Evolutionary conservation across 1,140 invertebrate species (phyloP).

Genomic region (Probaryconus sp.): DNA sequence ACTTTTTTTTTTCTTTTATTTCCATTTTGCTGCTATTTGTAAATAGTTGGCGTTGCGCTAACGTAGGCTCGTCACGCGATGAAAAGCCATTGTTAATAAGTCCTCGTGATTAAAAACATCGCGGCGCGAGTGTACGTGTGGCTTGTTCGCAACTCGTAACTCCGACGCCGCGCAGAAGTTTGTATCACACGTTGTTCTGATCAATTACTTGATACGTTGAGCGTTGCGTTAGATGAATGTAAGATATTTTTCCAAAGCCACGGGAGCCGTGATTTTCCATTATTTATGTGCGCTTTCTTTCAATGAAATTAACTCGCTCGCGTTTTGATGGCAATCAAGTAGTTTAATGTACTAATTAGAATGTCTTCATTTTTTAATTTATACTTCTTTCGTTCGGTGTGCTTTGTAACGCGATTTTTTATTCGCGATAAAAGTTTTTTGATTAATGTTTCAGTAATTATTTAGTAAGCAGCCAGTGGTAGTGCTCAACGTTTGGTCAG

Average conservation of each 20-base stretch:
- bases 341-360: not conserved
- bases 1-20: no score
- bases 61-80: conserved; percentile 28
- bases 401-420: no score
- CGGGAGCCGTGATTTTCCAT: conserved; percentile 14
- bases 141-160: conserved; percentile 10
- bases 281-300: conserved; percentile 29
- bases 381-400: no score
- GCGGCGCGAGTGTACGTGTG: not conserved
- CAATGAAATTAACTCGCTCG: conserved; percentile 10
- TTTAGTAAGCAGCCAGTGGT: no score
- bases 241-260: conserved; percentile 13
- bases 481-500: no score
- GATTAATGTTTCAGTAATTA: no score
- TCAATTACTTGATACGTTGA: conserved; percentile 47
- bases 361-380: not conserved
- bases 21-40: no score
- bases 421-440: no score
- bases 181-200: conserved; percentile 41
- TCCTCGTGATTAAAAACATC: conserved; percentile 32
- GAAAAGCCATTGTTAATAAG: conserved; percentile 40
- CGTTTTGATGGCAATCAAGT: not conserved
- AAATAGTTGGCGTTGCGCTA: conserved; percentile 14
- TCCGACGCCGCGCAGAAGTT: conserved; percentile 3
- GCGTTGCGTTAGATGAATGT: conserved; percentile 31